phyloP scores from a whole-genome alignment of 2,888 invertebrate genomes.

The Plebejus anna region DNA sequence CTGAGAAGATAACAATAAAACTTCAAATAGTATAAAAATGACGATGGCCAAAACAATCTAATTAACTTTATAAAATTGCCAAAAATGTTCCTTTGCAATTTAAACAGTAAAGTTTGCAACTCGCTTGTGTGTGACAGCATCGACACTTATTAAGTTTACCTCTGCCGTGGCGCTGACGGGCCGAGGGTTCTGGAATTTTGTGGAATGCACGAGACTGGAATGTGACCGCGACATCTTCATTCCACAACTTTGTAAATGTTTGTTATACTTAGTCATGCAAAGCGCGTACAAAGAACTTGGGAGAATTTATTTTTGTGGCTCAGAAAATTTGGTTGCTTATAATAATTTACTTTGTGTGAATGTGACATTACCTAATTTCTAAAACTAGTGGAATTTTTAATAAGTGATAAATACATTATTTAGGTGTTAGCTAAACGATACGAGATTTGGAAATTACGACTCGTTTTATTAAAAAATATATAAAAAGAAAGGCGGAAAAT shows the following conservation, averaged over 20 bases:
- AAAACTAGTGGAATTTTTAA: neutral
- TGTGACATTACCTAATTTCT: neutral
- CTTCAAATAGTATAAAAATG: neutral
- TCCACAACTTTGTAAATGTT: conserved; percentile 37
- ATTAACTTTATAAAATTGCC: neutral
- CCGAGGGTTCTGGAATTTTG: conserved; percentile 52
- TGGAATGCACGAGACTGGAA: conserved; percentile 65
- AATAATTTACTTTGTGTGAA: neutral
- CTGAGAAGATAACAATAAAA: neutral
- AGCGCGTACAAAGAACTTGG: conserved; percentile 30
- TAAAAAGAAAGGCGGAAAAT: neutral
- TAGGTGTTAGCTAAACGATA: neutral
- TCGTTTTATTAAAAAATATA: neutral
- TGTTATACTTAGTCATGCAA: conserved; percentile 31
- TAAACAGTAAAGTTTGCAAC: conserved; percentile 2
- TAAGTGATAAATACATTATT: neutral
- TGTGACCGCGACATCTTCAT: conserved; percentile 71
- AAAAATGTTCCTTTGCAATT: neutral
- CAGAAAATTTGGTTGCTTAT: neutral
- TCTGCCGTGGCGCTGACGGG: conserved; percentile 45
- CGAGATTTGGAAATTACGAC: neutral
- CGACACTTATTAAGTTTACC: conserved; percentile 63
- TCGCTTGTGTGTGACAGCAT: conserved; percentile 29
- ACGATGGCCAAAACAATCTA: neutral
- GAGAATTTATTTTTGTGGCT: conserved; percentile 27